These are phyloP conservation scores for Calcarius lapponicus DNA, from an alignment of 2,797 vertebrate genomes.

Conservation along the genomic window DNA sequence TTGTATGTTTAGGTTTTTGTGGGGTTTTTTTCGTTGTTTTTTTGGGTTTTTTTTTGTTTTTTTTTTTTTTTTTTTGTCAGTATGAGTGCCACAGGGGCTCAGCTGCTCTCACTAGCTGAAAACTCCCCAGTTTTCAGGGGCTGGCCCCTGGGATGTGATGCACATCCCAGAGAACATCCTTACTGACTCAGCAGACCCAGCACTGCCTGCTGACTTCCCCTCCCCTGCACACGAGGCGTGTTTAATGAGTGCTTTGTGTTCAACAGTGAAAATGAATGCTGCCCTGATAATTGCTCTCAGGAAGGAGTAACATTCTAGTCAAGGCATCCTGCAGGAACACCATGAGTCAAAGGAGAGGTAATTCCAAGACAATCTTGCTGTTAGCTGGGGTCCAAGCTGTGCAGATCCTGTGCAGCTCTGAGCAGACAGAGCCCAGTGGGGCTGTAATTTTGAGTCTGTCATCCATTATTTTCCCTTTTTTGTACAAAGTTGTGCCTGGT, in stretches of 20 bases:
- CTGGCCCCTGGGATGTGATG: background rate
- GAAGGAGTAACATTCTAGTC: background rate
- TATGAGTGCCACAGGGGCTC: background rate
- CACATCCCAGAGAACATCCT: background rate
- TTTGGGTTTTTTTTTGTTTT: background rate
- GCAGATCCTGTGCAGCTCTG: background rate
- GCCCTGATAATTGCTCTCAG: constrained; percentile 15
- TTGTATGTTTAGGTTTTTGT: background rate
- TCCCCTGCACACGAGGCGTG: background rate
- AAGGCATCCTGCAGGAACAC: constrained; percentile 5
- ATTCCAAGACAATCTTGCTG: constrained; percentile 17
- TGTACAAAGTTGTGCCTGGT: background rate
- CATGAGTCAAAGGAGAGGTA: constrained; percentile 41
- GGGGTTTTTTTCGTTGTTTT: too few relatives aligned
- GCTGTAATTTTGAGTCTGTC: background rate
- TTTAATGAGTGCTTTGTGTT: background rate
- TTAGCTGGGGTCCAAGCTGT: constrained; percentile 15
- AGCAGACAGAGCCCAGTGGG: background rate
- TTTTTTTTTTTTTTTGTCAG: background rate
- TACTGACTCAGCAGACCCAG: background rate
- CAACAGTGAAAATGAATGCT: background rate
- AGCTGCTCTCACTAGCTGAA: background rate
- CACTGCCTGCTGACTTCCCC: background rate
- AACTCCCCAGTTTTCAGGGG: background rate
- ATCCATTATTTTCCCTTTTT: background rate